A percentile compares a stretch with the other conserved stretches of the same genome.
Evolutionary conservation across 2,888 invertebrate species (phyloP).

Genomic region (Miltochrista miniata): DNA sequence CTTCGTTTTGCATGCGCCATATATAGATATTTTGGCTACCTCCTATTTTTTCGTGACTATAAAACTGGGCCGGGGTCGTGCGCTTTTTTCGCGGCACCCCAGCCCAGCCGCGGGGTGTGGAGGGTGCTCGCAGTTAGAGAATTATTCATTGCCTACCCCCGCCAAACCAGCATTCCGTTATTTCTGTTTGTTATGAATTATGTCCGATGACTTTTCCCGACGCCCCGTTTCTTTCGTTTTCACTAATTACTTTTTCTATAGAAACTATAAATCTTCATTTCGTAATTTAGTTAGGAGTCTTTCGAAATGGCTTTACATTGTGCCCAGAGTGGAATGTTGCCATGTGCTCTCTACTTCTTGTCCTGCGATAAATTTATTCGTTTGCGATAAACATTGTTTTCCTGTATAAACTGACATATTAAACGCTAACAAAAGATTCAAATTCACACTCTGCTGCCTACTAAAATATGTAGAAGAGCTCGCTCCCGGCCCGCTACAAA

Average conservation of each 20-base stretch:
- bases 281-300: constrained; percentile 39
- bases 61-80: constrained; percentile 77
- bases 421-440: constrained; percentile 82
- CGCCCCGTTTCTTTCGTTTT: constrained; percentile 76
- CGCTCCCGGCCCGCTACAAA: constrained; percentile 79
- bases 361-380: constrained; percentile 40
- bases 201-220: constrained; percentile 80
- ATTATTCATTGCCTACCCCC: constrained; percentile 83
- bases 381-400: constrained; percentile 63
- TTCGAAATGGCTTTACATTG: constrained; percentile 15
- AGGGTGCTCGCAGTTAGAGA: constrained; percentile 81
- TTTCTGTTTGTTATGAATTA: constrained; percentile 84
- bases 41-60: constrained; percentile 81
- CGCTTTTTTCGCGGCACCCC: constrained; percentile 78
- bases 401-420: constrained; percentile 66
- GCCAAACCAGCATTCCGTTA: constrained; percentile 81
- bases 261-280: constrained; percentile 69
- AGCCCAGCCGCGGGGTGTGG: constrained; percentile 53
- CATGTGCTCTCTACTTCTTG: constrained; percentile 5
- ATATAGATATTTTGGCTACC: constrained; percentile 81
- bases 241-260: constrained; percentile 79
- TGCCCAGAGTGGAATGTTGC: constrained; percentile 27
- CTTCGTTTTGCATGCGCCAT: constrained; percentile 72
- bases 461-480: constrained; percentile 82
- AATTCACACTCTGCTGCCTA: constrained; percentile 83